A percentile compares a stretch with the other conserved stretches of the same genome.
Evolutionary conservation across 2,888 invertebrate genomes (phyloP).

Genomic region (Eupsilia transversa): DNA sequence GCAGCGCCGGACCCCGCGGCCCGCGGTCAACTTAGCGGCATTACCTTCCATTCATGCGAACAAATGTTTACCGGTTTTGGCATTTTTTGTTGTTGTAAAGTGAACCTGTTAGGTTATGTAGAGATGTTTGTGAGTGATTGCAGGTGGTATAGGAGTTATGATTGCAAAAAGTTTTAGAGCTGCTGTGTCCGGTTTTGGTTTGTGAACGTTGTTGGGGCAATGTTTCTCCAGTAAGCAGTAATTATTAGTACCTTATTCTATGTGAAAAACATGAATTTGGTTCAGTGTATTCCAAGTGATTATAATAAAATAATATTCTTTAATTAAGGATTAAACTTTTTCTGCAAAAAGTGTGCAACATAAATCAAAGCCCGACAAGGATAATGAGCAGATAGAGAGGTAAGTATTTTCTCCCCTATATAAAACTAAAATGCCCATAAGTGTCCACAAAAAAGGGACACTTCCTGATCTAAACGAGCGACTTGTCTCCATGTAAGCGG

Average conservation of each 20-base stretch:
- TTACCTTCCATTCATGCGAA: constrained; percentile 64
- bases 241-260: neutral
- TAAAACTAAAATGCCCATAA: constrained; percentile 63
- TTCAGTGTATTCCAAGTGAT: neutral
- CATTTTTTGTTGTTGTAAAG: constrained; percentile 51
- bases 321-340: neutral
- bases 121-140: constrained; percentile 37
- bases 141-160: constrained; percentile 26
- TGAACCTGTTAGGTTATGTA: constrained; percentile 54
- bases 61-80: constrained; percentile 68
- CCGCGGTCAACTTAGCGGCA: constrained; percentile 67
- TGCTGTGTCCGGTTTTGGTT: constrained; percentile 1
- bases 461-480: constrained; percentile 61
- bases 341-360: constrained; percentile 12
- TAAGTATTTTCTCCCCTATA: constrained; percentile 43
- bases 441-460: constrained; percentile 49
- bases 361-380: constrained; percentile 41
- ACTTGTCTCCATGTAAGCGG: constrained; percentile 55
- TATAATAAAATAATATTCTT: too few species aligned
- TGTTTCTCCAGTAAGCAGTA: neutral
- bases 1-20: constrained; percentile 13
- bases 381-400: constrained; percentile 57
- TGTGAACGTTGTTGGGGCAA: neutral
- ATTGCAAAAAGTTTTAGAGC: constrained; percentile 27
- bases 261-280: neutral